phyloP scores from a whole-genome alignment of 2,113 vertebrate genomes.

The Tachysurus fulvidraco region DNA sequence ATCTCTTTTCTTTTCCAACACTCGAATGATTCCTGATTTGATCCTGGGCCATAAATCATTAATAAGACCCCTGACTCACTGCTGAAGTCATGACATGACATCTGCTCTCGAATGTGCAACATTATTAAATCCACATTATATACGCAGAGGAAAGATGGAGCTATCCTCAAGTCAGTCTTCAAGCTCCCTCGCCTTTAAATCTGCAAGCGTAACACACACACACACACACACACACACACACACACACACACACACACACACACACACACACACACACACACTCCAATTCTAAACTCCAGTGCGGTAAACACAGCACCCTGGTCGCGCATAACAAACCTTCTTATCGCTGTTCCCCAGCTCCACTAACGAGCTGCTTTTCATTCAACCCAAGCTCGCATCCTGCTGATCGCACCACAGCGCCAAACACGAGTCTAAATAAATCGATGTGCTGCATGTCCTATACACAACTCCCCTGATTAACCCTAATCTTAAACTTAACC shows the following conservation, averaged over 20 bases:
- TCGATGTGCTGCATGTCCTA: not conserved
- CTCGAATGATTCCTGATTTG: not conserved
- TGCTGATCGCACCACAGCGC: conserved; percentile 59
- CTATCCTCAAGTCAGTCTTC: conserved; percentile 9
- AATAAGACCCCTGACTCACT: not conserved
- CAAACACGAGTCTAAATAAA: not conserved
- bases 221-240: not conserved
- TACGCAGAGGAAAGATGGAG: not conserved
- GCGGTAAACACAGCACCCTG: conserved; percentile 34
- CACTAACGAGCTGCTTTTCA: conserved; percentile 26
- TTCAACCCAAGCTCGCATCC: conserved; percentile 32
- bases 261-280: conserved; percentile 23
- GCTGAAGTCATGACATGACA: not conserved
- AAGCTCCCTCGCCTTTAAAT: conserved; percentile 17
- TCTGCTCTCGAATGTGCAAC: not conserved
- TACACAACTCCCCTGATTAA: too few species aligned
- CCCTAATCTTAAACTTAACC: too few species aligned
- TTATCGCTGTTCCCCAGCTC: conserved; percentile 46
- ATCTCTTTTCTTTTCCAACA: not conserved
- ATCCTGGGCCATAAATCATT: not conserved
- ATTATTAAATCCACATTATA: not conserved
- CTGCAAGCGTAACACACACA: conserved; percentile 31
- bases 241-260: conserved; percentile 12
- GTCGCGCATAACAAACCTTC: conserved; percentile 42
- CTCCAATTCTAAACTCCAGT: conserved; percentile 26